A percentile compares a stretch with the other conserved stretches of the same genome.
phyloP scores from a whole-genome alignment of 2,888 invertebrate species.

The Drosophila colorata region DNA sequence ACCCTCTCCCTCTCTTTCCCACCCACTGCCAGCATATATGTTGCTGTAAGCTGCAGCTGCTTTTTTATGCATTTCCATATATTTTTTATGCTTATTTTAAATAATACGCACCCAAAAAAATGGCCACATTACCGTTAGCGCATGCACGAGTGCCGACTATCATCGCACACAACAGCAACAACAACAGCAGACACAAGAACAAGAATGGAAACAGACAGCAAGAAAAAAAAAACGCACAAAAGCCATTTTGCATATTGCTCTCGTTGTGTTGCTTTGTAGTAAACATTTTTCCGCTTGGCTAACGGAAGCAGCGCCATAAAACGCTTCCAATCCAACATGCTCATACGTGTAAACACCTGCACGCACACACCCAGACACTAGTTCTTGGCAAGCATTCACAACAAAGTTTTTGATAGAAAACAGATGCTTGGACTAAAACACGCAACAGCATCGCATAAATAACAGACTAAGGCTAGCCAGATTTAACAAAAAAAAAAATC shows the following conservation, averaged over 20 bases:
- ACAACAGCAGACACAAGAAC: constrained; percentile 12
- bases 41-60: constrained; percentile 17
- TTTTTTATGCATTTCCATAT: constrained; percentile 29
- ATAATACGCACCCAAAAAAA: constrained; percentile 53
- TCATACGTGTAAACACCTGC: constrained; percentile 31
- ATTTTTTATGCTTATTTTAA: constrained; percentile 45
- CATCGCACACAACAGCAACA: constrained; percentile 25
- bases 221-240: constrained; percentile 34
- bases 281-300: constrained; percentile 73
- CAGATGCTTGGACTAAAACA: constrained; percentile 69
- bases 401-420: constrained; percentile 72
- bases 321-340: constrained; percentile 52
- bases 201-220: constrained; percentile 9
- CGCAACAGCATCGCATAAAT: constrained; percentile 73
- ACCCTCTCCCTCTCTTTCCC: neutral
- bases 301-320: constrained; percentile 72
- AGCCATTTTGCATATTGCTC: constrained; percentile 60
- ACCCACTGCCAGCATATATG: neutral
- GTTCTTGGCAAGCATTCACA: constrained; percentile 51
- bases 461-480: constrained; percentile 75
- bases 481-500: constrained; percentile 50
- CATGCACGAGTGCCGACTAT: constrained; percentile 52
- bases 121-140: constrained; percentile 33
- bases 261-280: constrained; percentile 48
- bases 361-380: constrained; percentile 25